Evolutionary conservation across 2,888 invertebrate species (phyloP).

Genomic region (Acleris emargana): DNA sequence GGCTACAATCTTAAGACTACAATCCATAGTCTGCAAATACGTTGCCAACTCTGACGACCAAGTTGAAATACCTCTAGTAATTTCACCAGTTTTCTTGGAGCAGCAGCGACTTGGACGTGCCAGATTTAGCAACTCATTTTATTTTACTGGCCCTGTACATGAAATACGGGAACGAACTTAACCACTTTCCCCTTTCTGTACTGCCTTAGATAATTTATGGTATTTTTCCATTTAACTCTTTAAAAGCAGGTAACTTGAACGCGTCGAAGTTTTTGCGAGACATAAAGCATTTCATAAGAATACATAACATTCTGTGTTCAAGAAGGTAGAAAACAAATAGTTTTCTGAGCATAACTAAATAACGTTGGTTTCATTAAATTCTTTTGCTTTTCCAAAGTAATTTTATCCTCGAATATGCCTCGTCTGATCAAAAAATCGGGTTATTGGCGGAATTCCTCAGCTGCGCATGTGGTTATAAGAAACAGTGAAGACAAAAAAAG

Average conservation of each 20-base stretch:
- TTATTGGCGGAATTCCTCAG: too few species aligned
- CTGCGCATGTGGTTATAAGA: too few species aligned
- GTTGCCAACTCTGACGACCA: too few species aligned
- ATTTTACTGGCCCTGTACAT: background rate
- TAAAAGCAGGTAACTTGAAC: constrained; percentile 21
- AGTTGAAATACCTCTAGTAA: too few species aligned
- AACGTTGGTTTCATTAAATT: too few species aligned
- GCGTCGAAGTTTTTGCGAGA: constrained; percentile 15
- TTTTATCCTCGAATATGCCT: too few species aligned
- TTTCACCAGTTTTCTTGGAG: too few species aligned
- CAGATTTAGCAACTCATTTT: background rate
- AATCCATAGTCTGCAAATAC: too few species aligned
- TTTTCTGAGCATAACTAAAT: background rate
- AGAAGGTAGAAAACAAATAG: background rate
- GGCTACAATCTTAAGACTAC: too few species aligned
- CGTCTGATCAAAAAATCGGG: too few species aligned
- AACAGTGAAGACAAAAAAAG: too few species aligned
- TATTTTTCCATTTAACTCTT: constrained; percentile 26
- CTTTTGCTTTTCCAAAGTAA: too few species aligned
- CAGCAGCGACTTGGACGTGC: background rate
- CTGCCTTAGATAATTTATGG: constrained; percentile 7
- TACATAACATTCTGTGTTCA: background rate
- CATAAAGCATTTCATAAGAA: background rate
- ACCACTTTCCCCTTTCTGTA: background rate
- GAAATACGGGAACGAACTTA: constrained; percentile 2